Conservation (phyloP, 2,113 vertebrate species). For the Entelurus aequoreus region DNA sequence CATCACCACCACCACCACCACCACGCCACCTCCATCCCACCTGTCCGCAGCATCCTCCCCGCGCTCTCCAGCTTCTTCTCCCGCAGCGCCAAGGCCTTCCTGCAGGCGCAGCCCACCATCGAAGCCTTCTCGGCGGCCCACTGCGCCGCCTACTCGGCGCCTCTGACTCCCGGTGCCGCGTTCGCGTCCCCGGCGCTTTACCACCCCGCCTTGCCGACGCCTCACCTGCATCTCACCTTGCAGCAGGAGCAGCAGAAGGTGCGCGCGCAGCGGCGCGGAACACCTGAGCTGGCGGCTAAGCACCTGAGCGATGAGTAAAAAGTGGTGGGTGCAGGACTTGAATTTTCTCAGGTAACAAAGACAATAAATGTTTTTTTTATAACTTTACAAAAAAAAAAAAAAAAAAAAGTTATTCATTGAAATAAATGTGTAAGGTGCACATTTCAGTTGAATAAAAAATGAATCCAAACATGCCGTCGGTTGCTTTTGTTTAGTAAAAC, state of each 20-base stretch:
- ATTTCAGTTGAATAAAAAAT: no score
- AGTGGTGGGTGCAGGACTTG: constrained; percentile 3
- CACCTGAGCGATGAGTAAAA: constrained; percentile 43
- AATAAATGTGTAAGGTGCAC: no score
- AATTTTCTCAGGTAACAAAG: constrained; percentile 67
- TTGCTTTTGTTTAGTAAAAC: no score
- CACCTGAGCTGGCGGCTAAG: constrained; percentile 47
- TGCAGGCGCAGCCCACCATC: constrained; percentile 58
- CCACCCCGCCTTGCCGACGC: constrained; percentile 61
- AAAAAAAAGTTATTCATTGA: no score
- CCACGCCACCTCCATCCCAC: constrained; percentile 58
- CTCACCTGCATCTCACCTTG: constrained; percentile 51
- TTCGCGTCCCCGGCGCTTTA: constrained; percentile 61
- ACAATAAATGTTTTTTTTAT: constrained; percentile 17
- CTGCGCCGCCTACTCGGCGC: constrained; percentile 42
- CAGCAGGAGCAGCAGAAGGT: constrained; percentile 72
- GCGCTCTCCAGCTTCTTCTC: constrained; percentile 73
- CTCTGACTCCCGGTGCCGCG: constrained; percentile 45
- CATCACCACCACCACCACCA: constrained; percentile 35
- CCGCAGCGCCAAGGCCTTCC: constrained; percentile 66
- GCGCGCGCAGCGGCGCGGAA: constrained; percentile 52
- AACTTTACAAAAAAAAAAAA: no score
- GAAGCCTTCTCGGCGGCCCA: constrained; percentile 54
- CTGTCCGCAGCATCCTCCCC: constrained; percentile 72
- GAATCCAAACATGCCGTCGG: no score